These are phyloP conservation scores for Euthynnus affinis DNA, from an alignment of 2,797 vertebrate species.

Conservation along the genomic window DNA sequence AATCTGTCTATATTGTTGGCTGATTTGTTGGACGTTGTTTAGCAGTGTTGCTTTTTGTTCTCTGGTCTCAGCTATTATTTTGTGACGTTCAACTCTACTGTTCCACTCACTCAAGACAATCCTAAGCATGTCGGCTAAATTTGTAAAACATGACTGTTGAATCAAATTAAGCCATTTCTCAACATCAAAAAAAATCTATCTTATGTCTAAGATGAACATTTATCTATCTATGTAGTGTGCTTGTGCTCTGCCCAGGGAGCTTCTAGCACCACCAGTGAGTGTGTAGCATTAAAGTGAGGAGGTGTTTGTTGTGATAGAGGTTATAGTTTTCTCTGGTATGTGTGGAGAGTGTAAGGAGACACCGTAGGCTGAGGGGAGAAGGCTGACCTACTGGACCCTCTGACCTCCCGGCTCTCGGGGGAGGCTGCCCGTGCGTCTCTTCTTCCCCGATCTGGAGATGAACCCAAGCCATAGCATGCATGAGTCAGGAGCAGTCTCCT, in stretches of 20 bases:
- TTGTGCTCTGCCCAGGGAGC: not conserved
- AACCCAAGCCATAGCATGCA: not conserved
- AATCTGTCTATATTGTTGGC: no score
- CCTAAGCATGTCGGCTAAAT: not conserved
- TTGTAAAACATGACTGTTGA: not conserved
- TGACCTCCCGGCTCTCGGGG: constrained; percentile 27
- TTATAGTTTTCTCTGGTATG: constrained; percentile 62
- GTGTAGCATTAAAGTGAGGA: not conserved
- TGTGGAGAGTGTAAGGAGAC: constrained; percentile 61
- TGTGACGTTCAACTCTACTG: not conserved
- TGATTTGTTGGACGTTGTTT: not conserved
- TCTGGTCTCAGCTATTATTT: not conserved
- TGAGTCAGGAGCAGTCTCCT: not conserved
- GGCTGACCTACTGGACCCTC: constrained; percentile 30
- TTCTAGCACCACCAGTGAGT: not conserved
- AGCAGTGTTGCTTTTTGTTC: not conserved
- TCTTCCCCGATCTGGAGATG: not conserved
- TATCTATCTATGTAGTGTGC: not conserved
- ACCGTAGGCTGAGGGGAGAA: constrained; percentile 19
- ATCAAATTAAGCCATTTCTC: not conserved
- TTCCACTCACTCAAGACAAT: not conserved
- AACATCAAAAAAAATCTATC: not conserved
- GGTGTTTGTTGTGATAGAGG: constrained; percentile 43
- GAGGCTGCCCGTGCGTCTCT: not conserved
- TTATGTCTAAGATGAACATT: not conserved